Percentiles rank a stretch among this genome's conserved stretches.
phyloP scores from a whole-genome alignment of 2,888 invertebrate species.

The Eledone cirrhosa region DNA sequence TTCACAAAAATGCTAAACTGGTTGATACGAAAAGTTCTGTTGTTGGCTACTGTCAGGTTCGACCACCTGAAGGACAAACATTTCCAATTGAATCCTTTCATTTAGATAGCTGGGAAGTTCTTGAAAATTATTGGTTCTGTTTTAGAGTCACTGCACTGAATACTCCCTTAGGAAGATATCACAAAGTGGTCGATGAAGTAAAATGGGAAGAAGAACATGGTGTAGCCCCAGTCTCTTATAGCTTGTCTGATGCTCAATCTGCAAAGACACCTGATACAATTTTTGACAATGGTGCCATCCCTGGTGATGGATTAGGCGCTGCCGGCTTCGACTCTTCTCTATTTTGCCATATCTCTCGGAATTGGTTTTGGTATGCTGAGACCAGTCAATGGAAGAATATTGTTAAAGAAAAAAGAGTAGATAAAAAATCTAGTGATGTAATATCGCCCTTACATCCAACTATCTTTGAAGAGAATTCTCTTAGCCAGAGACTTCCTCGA shows the following conservation, averaged over 20 bases:
- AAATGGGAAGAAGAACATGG: conserved; percentile 31
- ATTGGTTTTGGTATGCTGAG: conserved; percentile 33
- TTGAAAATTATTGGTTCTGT: conserved; percentile 72
- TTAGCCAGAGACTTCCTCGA: conserved; percentile 22
- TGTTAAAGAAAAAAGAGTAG: conserved; percentile 21
- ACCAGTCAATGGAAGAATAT: conserved; percentile 19
- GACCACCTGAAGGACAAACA: conserved; percentile 71
- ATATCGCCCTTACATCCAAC: background rate
- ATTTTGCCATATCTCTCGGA: conserved; percentile 36
- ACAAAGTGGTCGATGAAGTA: conserved; percentile 30
- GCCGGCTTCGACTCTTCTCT: conserved; percentile 78
- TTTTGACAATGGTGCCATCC: conserved; percentile 71
- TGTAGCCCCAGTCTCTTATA: conserved; percentile 24
- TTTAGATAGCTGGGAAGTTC: conserved; percentile 71
- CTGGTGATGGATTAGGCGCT: conserved; percentile 79
- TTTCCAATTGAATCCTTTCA: conserved; percentile 72
- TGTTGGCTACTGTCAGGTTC: conserved; percentile 74
- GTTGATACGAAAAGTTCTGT: conserved; percentile 75
- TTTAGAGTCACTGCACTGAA: conserved; percentile 76
- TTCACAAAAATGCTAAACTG: conserved; percentile 74
- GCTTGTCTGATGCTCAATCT: conserved; percentile 38
- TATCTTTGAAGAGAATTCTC: conserved; percentile 25
- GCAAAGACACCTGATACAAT: conserved; percentile 69
- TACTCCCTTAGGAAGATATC: conserved; percentile 72
- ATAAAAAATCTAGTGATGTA: conserved; percentile 4